Base-by-base conservation (phyloP, 2,797 vertebrate species). In the Distichodus sexfasciatus region DNA sequence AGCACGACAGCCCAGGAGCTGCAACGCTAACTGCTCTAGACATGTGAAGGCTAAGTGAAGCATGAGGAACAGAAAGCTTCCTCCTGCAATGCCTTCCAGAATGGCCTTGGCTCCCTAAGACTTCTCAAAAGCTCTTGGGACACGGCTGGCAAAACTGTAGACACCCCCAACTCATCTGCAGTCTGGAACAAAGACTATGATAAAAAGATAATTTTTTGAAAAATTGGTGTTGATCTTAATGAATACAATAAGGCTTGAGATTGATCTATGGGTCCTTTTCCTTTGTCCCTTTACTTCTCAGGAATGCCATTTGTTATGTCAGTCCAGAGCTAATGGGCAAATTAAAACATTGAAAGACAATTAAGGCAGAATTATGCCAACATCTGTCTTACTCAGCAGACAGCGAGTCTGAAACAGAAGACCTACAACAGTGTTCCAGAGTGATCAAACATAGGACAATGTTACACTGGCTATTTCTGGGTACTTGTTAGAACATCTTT, bases 11-110 rank as follows among this genome's bases (percentile, higher is more conserved):
- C 86, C 78, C 67, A 80, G 81, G 81, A 81, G 78, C 80, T 81
- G 83, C 84, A 72, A 84, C 84, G 66, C 79, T 84, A 85, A 88
- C 85, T 80, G 84, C 84, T 85, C 88, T 80, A 82, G 78, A 88
- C 87, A 85, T 87, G 84, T 88, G 88, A 91, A 87, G 89, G 82
- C 76, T 75, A 90, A 90, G 86, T 83, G 79, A 87, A 87, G 83
- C 77, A 63, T 87, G 87, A 87, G 83, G 85, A 89, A 88, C 84
- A 78, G 81, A 85, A 88, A 84, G 81, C 81, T 89, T 89, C 90
- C 88, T 88, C 86, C 81, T 41, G 82, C 76, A 38, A 19, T 28
- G 40, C 14, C 26, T 24, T 64, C 19, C 81, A 84, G 77, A 79
- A 80, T 83, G 83, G 23, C 82, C 82, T 87, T 79, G 1, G 76